Evolutionary conservation across 2,797 vertebrate genomes (phyloP).

Genomic region (Esox masquinongy): DNA sequence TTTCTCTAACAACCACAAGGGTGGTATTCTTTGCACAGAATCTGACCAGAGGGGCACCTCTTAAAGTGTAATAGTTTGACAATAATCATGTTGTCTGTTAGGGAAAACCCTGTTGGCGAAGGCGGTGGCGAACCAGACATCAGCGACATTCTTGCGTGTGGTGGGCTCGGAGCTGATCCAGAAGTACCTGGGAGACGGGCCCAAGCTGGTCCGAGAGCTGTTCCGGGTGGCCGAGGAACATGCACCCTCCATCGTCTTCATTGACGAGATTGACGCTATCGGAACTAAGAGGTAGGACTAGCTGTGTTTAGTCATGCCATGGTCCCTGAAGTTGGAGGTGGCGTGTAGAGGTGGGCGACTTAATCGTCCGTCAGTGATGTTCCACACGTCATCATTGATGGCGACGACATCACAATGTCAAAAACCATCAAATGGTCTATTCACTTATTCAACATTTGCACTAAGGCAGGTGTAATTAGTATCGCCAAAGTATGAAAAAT

Average conservation of each 20-base stretch:
- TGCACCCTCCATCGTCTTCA: slow-evolving; percentile 94
- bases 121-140: slow-evolving; percentile 98
- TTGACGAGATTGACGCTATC: slow-evolving; percentile 97
- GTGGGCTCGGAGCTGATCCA: slow-evolving; percentile 97
- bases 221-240: slow-evolving; percentile 96
- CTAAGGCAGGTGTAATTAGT: no score
- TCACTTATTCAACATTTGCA: no score
- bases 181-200: slow-evolving; percentile 92
- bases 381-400: no score
- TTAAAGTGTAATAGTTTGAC: not conserved
- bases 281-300: slow-evolving; percentile 89
- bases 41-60: not conserved
- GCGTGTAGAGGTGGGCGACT: no score
- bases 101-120: slow-evolving; percentile 96
- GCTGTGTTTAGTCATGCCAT: not conserved
- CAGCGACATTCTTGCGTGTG: slow-evolving; percentile 92
- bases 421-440: no score
- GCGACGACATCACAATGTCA: no score
- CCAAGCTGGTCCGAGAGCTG: slow-evolving; percentile 92
- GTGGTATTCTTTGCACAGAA: not conserved
- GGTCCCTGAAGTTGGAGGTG: not conserved
- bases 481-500: no score
- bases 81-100: slow-evolving; percentile 42
- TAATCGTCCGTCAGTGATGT: no score
- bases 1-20: not conserved